Conservation (phyloP, 1,140 invertebrate genomes). For the Neotoxoptera formosana region DNA sequence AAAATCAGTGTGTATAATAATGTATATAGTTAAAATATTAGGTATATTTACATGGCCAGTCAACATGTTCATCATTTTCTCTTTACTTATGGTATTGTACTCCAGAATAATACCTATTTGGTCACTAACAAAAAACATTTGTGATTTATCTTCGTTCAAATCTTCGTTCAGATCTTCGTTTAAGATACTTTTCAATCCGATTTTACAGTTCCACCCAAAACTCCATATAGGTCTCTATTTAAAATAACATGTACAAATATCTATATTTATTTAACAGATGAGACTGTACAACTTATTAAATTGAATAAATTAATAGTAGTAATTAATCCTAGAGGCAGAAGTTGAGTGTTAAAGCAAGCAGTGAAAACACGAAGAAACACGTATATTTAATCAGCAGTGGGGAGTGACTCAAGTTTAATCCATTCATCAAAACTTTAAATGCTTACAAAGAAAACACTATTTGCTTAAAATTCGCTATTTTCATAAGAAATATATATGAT, state of each 20-base stretch:
- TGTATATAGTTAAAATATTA: too few species aligned
- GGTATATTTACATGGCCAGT: background rate
- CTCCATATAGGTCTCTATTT: background rate
- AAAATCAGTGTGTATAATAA: background rate
- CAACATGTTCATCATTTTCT: background rate
- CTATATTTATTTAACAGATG: background rate
- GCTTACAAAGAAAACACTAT: background rate
- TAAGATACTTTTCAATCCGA: background rate
- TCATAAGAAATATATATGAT: background rate
- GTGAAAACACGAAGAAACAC: background rate
- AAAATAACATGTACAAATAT: background rate
- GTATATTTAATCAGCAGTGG: background rate
- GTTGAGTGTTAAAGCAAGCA: background rate
- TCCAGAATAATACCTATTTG: background rate
- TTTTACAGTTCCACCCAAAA: constrained; percentile 1
- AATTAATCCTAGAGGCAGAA: background rate
- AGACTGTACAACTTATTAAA: background rate
- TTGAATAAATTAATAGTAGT: background rate
- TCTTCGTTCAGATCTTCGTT: background rate
- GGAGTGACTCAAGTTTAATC: background rate
- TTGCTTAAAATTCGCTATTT: background rate
- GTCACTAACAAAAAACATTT: background rate
- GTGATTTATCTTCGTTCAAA: background rate
- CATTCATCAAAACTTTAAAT: background rate
- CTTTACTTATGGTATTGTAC: background rate